Conservation (phyloP, 2,113 vertebrate genomes). For the Prochilodus magdalenae region DNA sequence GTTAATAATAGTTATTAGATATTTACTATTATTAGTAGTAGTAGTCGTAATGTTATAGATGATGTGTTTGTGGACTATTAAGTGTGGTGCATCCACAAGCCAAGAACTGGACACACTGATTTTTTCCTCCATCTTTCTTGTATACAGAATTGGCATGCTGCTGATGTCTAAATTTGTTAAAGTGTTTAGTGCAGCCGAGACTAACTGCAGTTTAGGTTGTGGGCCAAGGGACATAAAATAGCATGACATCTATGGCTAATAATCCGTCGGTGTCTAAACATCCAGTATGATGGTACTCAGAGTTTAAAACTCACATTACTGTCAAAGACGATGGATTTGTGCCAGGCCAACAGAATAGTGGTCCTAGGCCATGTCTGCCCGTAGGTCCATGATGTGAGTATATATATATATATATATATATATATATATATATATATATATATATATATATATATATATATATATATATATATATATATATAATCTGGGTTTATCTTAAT, state of each 20-base stretch:
- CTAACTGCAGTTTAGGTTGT: background rate
- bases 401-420: too few relatives aligned
- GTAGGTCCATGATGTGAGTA: background rate
- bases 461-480: too few relatives aligned
- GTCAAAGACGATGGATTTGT: background rate
- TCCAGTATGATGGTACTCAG: background rate
- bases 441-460: too few relatives aligned
- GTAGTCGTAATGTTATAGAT: too few relatives aligned
- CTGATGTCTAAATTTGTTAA: background rate
- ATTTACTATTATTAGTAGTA: too few relatives aligned
- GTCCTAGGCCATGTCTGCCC: background rate
- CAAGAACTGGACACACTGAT: too few relatives aligned
- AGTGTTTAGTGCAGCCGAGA: background rate
- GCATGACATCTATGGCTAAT: background rate
- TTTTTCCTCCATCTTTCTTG: background rate
- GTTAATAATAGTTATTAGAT: too few relatives aligned
- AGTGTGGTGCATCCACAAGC: too few relatives aligned
- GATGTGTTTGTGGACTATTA: too few relatives aligned
- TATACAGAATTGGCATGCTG: background rate
- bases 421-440: too few relatives aligned
- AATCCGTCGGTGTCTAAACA: background rate
- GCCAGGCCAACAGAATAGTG: background rate
- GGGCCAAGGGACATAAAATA: background rate
- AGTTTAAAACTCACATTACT: background rate
- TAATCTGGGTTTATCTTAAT: too few relatives aligned